These are phyloP conservation scores for Hetaerina americana DNA, from an alignment of 1,140 invertebrate species.

Conservation along the genomic window DNA sequence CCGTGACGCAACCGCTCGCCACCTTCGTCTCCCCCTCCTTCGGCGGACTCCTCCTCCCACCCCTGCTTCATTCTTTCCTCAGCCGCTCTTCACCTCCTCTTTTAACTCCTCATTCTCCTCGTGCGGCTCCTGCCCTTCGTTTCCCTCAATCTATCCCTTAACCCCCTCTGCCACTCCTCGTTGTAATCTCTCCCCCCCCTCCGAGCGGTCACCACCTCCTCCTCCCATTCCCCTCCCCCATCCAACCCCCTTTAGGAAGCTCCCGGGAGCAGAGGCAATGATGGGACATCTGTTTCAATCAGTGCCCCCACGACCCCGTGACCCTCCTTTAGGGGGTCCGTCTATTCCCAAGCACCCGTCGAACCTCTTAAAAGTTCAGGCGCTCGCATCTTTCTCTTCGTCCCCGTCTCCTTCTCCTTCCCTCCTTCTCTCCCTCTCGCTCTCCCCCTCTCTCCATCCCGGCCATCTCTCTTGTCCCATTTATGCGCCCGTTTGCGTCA, in stretches of 20 bases:
- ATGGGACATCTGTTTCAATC: neutral
- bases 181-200: no score
- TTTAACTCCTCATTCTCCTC: no score
- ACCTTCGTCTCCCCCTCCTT: neutral
- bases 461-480: no score
- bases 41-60: neutral
- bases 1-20: neutral
- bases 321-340: neutral
- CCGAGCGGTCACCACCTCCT: no score
- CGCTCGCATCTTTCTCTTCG: no score
- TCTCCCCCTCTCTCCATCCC: neutral
- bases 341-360: neutral
- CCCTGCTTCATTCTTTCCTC: no score
- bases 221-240: neutral
- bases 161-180: no score
- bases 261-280: neutral
- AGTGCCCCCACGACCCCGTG: neutral
- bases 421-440: neutral
- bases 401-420: neutral
- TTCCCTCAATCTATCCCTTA: no score
- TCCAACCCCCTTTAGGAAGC: neutral
- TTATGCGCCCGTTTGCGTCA: no score
- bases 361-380: no score
- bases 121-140: no score
- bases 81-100: no score